Evolutionary conservation across 2,888 invertebrate species (phyloP).

Genomic region (Portevinia maculata): DNA sequence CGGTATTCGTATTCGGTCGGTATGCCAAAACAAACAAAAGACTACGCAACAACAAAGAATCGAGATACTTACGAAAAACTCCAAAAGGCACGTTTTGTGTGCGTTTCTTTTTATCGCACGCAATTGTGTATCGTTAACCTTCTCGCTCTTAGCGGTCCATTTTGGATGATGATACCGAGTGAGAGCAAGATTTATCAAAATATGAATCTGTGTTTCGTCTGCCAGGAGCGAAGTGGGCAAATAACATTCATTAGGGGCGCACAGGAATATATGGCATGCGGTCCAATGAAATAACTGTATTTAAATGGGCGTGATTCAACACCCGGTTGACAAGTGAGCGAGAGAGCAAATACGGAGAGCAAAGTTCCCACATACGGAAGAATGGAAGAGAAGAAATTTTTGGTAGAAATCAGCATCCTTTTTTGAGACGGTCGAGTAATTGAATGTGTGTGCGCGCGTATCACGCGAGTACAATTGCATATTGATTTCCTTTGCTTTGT

Average conservation of each 20-base stretch:
- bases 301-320: conserved; percentile 83
- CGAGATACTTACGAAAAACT: conserved; percentile 34
- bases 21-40: conserved; percentile 73
- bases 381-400: conserved; percentile 56
- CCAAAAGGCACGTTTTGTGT: conserved; percentile 64
- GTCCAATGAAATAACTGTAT: conserved; percentile 83
- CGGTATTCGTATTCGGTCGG: conserved; percentile 71
- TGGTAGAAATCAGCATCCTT: conserved; percentile 35
- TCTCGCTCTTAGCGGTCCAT: conserved; percentile 74
- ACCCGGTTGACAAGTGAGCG: conserved; percentile 77
- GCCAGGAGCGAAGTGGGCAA: conserved; percentile 73
- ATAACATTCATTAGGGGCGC: conserved; percentile 74
- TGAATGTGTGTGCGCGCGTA: conserved; percentile 66
- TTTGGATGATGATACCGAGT: conserved; percentile 70
- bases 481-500: conserved; percentile 59
- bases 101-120: conserved; percentile 67
- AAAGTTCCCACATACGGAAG: neutral
- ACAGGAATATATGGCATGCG: conserved; percentile 78
- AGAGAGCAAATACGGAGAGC: conserved; percentile 69
- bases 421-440: conserved; percentile 52
- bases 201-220: conserved; percentile 71
- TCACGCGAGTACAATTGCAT: conserved; percentile 57
- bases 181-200: conserved; percentile 74
- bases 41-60: conserved; percentile 21
- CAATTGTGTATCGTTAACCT: conserved; percentile 72